Evolutionary conservation across 2,888 invertebrate species (phyloP), one percentile per base, ranked within the genome.

Genomic region (Andrena hattorfiana): DNA sequence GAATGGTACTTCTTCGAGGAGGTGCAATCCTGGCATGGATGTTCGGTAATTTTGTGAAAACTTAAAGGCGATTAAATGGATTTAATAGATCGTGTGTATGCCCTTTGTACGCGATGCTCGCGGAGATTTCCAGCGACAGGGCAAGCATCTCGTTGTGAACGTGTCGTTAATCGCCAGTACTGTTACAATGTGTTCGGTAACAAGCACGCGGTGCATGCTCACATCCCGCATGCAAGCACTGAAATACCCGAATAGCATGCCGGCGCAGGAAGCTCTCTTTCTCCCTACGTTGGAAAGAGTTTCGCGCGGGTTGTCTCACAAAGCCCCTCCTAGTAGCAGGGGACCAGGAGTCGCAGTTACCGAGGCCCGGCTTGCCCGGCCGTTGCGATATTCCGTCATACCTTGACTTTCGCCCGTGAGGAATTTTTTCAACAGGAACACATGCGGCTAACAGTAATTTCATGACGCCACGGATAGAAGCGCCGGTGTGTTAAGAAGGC

Each of bases 351-450:
- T 4, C 0, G 4, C 2, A 26, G 85, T 30, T 35, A 42, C 66
- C 28, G n/a, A n/a, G 28, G 54, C 16, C 30, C 51, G 63, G 68
- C 20, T 49, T 32, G 78, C 30, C 48, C 20, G 20, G 26, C 80
- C 86, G 83, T 90, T 89, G 85, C 90, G 87, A 91, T 92, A 90
- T 91, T 91, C 90, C 90, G 90, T 92, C 92, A 92, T 92, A 91
- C 92, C 92, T 92, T 92, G 93, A 93, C 93, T 93, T 92, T 93
- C 93, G 93, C 92, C 93, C 93, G 92, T 93, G 93, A 94, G 93
- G 94, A 94, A 94, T 93, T 94, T 94, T 94, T 93, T 93, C 93
- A 93, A 92, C 93, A 94, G 94, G 94, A 92, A 93, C 93, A 93
- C 94, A 94, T 94, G 92, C 83, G 70, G 87, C 70, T 83, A 79